phyloP scores from a whole-genome alignment of 2,113 vertebrate genomes.

The Sceloporus tristichus region DNA sequence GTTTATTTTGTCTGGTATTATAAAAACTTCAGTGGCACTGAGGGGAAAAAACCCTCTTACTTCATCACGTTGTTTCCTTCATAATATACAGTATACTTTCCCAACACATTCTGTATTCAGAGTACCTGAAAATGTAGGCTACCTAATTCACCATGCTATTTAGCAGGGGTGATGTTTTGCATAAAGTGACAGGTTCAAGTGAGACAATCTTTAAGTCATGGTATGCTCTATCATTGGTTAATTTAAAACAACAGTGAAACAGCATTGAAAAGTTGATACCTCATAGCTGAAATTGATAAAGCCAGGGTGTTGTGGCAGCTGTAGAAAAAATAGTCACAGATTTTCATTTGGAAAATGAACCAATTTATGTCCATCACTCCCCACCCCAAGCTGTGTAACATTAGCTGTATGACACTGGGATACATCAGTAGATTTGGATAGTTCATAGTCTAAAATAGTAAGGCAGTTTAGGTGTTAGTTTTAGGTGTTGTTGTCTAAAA shows the following conservation, averaged over 20 bases:
- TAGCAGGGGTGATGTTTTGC: neutral
- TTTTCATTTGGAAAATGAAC: neutral
- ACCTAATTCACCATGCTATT: neutral
- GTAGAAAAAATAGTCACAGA: constrained; percentile 23
- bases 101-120: neutral
- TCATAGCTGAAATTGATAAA: constrained; percentile 73
- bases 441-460: neutral
- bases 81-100: neutral
- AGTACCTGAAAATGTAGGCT: neutral
- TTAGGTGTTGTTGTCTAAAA: neutral
- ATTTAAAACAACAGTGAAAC: constrained; percentile 27
- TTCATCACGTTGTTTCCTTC: neutral
- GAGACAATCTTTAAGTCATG: neutral
- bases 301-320: constrained; percentile 60
- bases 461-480: neutral
- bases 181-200: neutral
- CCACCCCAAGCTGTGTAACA: neutral
- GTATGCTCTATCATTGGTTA: neutral
- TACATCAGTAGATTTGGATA: neutral
- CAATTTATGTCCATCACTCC: neutral
- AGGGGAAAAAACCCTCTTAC: neutral
- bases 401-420: neutral
- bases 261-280: constrained; percentile 60
- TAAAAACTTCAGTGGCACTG: constrained; percentile 9
- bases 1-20: fast-evolving